Evolutionary conservation across 2,888 invertebrate genomes (phyloP).

Genomic region (Villa cingulata): DNA sequence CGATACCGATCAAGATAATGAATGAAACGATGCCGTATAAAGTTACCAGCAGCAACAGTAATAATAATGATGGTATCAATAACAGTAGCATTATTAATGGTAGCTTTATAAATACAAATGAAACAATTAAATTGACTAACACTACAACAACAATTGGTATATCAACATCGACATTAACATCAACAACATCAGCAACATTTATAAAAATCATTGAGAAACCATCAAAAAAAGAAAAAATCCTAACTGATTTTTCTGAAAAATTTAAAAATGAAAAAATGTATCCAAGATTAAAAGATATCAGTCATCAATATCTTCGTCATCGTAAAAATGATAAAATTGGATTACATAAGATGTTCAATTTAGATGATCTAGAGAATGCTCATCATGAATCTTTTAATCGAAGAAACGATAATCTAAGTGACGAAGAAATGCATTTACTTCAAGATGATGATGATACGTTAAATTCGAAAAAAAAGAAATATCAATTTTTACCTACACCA

Average conservation of each 20-base stretch:
- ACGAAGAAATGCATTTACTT: constrained; percentile 26
- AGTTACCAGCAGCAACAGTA: neutral
- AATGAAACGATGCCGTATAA: neutral
- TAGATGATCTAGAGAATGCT: constrained; percentile 30
- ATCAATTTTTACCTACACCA: neutral
- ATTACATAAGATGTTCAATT: too few relatives aligned
- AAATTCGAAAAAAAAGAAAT: constrained; percentile 3
- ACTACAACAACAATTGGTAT: neutral
- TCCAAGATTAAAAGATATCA: neutral
- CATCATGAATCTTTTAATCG: constrained; percentile 23
- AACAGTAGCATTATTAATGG: neutral
- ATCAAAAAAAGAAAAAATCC: neutral
- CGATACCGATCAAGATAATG: neutral
- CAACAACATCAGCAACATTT: neutral
- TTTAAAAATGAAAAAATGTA: too few relatives aligned
- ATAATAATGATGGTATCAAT: neutral
- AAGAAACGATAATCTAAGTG: constrained; percentile 28
- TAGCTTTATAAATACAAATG: neutral
- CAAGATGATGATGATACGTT: constrained; percentile 18
- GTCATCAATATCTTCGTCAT: constrained; percentile 3
- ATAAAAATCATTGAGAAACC: neutral
- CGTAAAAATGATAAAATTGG: too few relatives aligned
- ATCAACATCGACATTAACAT: neutral
- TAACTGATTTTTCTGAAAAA: too few relatives aligned
- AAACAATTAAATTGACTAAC: too few relatives aligned